Evolutionary conservation across 1,140 invertebrate genomes (phyloP), one percentile per base, ranked within the genome.

Genomic region (Drosophila simulans): DNA sequence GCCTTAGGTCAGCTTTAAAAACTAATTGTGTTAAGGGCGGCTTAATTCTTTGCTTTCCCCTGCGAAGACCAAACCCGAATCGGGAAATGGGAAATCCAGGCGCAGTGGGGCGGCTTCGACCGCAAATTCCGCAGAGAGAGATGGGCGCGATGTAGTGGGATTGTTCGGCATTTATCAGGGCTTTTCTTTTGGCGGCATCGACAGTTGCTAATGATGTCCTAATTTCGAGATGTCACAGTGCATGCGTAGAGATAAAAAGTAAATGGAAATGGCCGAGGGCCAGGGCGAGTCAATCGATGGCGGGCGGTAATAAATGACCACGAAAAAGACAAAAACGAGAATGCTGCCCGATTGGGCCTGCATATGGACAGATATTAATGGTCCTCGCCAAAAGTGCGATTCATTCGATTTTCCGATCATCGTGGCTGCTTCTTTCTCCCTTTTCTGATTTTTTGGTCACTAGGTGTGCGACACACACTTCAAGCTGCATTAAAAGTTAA

Each of bases 191-290:
- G 34, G 64, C 57, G 37, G 49, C 74, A 90, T 84, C 85, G 84
- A 89, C 85, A 90, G 85, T 89, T 89, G 85, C 84, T 89, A 89
- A 89, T 89, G 84, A 89, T 90, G 85, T 89, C 84, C 85, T 89
- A 89, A 89, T 89, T 89, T 89, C 59, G 73, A 80, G 81, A 89
- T 89, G 85, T 80, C 84, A 84, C 80, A 77, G 73, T 64, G 69
- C 58, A 76, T 60, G 80, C 80, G 71, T 80, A 80, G 80, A 90
- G 85, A 90, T 89, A 89, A 82, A 62, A 76, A 64, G 27, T 53
- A 51, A 65, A 35, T 59, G 58, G 56, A 35, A 12, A 7, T 40
- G 27, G 57, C 43, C 8, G 0, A 31, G 1, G 27, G 8, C 31
- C 3, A n/a, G 25, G 42, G 53, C 65, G 60, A 77, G 63, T 74